These are phyloP conservation scores for Pammene aurita DNA, from an alignment of 2,888 invertebrate species.

Conservation along the genomic window DNA sequence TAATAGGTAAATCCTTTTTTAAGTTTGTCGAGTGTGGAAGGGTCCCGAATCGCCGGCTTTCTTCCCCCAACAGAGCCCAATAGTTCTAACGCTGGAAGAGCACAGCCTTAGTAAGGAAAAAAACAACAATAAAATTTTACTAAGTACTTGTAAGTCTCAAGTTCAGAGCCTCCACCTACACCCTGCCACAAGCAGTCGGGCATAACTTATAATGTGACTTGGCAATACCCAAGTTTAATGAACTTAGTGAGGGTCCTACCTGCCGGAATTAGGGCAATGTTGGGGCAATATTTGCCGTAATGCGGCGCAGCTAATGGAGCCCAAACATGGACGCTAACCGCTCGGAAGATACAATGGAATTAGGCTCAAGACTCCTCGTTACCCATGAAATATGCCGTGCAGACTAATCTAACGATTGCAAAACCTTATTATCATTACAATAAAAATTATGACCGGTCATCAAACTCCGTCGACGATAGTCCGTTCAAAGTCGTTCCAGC, in stretches of 20 bases:
- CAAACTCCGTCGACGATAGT: neutral
- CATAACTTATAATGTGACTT: slow-evolving; percentile 28
- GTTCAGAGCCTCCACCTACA: neutral
- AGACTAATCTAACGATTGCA: neutral
- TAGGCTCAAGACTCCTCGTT: slow-evolving; percentile 29
- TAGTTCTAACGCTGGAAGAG: no score
- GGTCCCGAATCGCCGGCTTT: no score
- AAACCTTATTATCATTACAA: no score
- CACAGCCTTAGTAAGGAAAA: no score
- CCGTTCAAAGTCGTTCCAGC: slow-evolving; percentile 4
- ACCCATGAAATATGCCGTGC: slow-evolving; percentile 10
- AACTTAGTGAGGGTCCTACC: slow-evolving; percentile 37
- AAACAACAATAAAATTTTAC: no score
- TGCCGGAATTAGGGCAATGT: slow-evolving; percentile 33
- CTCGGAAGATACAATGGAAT: slow-evolving; percentile 38
- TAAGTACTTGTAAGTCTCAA: neutral
- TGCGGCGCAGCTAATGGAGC: slow-evolving; percentile 42
- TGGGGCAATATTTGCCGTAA: slow-evolving; percentile 50
- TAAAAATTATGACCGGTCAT: neutral
- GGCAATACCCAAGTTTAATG: slow-evolving; percentile 36
- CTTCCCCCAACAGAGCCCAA: no score
- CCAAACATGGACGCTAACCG: slow-evolving; percentile 32
- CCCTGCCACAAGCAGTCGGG: neutral
- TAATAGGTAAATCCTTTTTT: no score
- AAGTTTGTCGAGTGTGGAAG: no score